Conservation (phyloP, 2,113 vertebrate species). For the Marmota monax region DNA sequence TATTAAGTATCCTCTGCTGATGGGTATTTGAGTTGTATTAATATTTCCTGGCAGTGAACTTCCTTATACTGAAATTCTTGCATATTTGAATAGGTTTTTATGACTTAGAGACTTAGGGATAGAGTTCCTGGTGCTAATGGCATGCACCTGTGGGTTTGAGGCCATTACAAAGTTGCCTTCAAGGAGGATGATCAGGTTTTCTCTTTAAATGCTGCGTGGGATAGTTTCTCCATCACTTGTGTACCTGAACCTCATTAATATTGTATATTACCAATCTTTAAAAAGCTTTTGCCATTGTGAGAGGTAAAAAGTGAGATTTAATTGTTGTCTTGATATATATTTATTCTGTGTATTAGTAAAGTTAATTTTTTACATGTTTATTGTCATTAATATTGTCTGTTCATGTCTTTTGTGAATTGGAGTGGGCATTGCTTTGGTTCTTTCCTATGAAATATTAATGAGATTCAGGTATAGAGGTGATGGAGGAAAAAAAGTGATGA, state of each 20-base stretch:
- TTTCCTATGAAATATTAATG: neutral
- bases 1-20: slow-evolving; percentile 34
- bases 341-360: neutral
- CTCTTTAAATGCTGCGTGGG: neutral
- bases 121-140: neutral
- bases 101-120: neutral
- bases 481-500: no score
- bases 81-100: neutral
- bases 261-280: neutral
- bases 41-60: slow-evolving; percentile 47
- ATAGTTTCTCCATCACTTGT: neutral
- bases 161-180: neutral
- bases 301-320: neutral
- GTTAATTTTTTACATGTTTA: neutral
- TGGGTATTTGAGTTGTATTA: slow-evolving; percentile 40
- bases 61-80: slow-evolving; percentile 42
- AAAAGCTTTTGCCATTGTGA: neutral
- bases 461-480: no score
- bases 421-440: neutral
- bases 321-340: neutral
- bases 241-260: neutral
- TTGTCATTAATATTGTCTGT: neutral
- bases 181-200: neutral
- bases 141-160: neutral
- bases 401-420: neutral